Evolutionary conservation across 2,113 vertebrate species (phyloP).

Genomic region (Anas platyrhynchos): DNA sequence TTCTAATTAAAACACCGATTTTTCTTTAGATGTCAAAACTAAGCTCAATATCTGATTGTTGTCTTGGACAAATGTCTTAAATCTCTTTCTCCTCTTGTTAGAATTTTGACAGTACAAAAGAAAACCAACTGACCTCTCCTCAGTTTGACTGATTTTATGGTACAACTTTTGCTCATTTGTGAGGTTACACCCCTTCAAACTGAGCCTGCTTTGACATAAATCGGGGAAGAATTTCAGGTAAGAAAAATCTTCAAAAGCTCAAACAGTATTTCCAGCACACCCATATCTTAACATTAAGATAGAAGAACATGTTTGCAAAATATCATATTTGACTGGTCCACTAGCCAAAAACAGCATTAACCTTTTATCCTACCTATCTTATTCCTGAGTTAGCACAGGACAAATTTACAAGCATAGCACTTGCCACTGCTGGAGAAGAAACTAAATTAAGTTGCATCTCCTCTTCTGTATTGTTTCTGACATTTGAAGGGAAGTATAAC

Average conservation of each 20-base stretch:
- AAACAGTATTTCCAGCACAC: not conserved
- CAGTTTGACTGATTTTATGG: not conserved
- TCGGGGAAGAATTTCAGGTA: not conserved
- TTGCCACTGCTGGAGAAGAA: slow-evolving; percentile 25
- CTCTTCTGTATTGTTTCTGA: not conserved
- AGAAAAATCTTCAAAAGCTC: not conserved
- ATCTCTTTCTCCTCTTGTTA: not conserved
- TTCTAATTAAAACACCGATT: not conserved
- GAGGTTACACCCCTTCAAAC: not conserved
- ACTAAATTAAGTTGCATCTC: slow-evolving; percentile 1
- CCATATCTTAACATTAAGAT: not conserved
- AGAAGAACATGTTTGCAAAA: not conserved
- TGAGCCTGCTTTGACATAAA: not conserved
- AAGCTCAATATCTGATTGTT: not conserved
- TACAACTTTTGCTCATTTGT: not conserved
- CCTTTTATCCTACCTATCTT: not conserved
- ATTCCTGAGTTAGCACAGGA: slow-evolving; percentile 42
- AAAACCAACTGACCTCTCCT: not conserved
- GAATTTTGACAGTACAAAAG: not conserved
- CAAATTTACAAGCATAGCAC: not conserved
- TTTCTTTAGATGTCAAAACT: not conserved
- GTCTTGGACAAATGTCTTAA: not conserved
- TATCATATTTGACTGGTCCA: not conserved
- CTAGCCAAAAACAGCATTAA: not conserved
- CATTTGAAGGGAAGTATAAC: not conserved